Percentiles rank a stretch among this genome's conserved stretches.
Conservation (phyloP, 2,888 invertebrate genomes). For the Mactromeris polynyma region DNA sequence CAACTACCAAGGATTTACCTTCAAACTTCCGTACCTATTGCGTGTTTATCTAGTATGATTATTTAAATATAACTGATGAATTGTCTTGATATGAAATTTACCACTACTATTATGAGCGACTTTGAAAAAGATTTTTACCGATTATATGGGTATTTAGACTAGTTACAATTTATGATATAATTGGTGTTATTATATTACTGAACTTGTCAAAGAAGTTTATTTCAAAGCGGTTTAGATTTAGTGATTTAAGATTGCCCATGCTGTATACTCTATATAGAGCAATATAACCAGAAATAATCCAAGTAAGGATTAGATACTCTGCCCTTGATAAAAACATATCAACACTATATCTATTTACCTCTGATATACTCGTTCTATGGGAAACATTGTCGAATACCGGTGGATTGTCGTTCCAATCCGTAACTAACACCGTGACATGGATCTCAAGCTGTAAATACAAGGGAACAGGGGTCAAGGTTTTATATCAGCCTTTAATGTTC, state of each 20-base stretch:
- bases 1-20: too few species aligned
- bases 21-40: too few species aligned
- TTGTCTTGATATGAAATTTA: too few species aligned
- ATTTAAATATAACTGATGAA: too few species aligned
- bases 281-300: not conserved
- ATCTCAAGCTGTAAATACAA: conserved; percentile 58
- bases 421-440: conserved; percentile 56
- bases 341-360: conserved; percentile 58
- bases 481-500: too few species aligned
- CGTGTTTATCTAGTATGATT: too few species aligned
- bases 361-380: conserved; percentile 57
- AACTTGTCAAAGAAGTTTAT: not conserved
- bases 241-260: not conserved
- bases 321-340: not conserved
- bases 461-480: not conserved
- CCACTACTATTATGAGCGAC: too few species aligned
- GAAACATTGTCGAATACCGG: conserved; percentile 60
- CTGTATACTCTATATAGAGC: not conserved
- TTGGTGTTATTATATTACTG: not conserved
- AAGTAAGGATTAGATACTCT: not conserved
- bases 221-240: not conserved
- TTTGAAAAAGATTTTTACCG: too few species aligned
- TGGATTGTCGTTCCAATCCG: conserved; percentile 72
- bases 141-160: not conserved
- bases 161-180: not conserved